phyloP scores from a whole-genome alignment of 2,888 invertebrate species.

The Polia nebulosa region DNA sequence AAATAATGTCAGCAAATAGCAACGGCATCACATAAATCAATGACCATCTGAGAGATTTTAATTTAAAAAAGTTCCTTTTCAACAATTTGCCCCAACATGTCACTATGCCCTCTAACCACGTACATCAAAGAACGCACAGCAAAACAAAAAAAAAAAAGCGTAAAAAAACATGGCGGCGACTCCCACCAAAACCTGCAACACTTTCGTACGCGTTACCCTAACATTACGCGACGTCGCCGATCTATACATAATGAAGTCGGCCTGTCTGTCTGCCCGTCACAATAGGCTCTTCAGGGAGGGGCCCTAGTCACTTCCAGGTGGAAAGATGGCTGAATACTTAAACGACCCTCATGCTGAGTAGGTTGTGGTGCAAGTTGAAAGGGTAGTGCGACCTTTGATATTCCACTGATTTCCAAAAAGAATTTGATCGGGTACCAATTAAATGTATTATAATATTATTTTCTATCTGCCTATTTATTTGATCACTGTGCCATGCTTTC shows the following conservation, averaged over 20 bases:
- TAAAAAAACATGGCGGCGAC: slow-evolving; percentile 30
- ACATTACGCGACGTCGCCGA: slow-evolving; percentile 53
- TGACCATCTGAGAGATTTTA: not conserved
- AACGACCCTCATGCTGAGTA: slow-evolving; percentile 74
- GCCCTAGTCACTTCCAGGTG: slow-evolving; percentile 87
- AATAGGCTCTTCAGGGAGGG: slow-evolving; percentile 80
- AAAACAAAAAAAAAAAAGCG: not conserved
- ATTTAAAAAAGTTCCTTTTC: not conserved
- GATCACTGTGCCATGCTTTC: too few relatives aligned
- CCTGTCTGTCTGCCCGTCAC: slow-evolving; percentile 83
- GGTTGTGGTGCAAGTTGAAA: slow-evolving; percentile 60
- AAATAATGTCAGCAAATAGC: too few relatives aligned
- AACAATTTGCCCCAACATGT: not conserved
- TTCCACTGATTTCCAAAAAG: not conserved
- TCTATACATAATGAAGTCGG: slow-evolving; percentile 74
- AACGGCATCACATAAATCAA: too few relatives aligned
- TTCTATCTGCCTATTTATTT: too few relatives aligned
- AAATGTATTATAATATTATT: too few relatives aligned
- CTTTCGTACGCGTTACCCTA: slow-evolving; percentile 42
- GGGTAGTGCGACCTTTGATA: not conserved
- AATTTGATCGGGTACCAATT: too few relatives aligned
- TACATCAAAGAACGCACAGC: slow-evolving; percentile 2
- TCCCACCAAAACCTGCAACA: slow-evolving; percentile 46
- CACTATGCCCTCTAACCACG: not conserved
- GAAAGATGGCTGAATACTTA: slow-evolving; percentile 83